Evolutionary conservation across 2,888 invertebrate species (phyloP), one percentile per base, ranked within the genome.

Genomic region (Mamestra brassicae): DNA sequence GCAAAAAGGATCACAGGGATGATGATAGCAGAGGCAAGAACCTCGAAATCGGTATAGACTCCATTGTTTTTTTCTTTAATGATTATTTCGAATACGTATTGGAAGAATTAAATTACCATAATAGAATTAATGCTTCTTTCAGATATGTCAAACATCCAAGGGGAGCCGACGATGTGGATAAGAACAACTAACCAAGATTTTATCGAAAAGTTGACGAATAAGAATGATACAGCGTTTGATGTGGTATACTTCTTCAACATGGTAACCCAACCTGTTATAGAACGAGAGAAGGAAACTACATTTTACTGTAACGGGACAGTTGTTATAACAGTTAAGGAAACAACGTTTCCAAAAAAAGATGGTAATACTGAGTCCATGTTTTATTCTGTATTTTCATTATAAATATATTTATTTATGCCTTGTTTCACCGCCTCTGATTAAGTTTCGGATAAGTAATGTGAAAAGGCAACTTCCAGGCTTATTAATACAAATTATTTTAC

Each of bases 221-320:
- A 71, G 2, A 58, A 76, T 60, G 69, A 80, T 3, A 78, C 74
- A 7, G 55, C 71, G 1, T 74, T 81, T 10, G 89, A 89, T 76
- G 42, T 89, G 0, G 68, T 93, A 15, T 91, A 91, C 55, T 80
- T 93, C 54, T 89, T 91, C 63, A 81, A 92, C 74, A 78, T 93
- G 10, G 78, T 88, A 10, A 75, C 84, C n/a, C 78, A 80, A 60
- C 89, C 91, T 17, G 83, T 85, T 26, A 74, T 92, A 4, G 90
- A 92, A 52, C 92, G 84, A 74, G 88, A 91, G 4, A 90, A 84
- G 6, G 89, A 83, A 63, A 92, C 88, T 0, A 92, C 88, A 6
- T 83, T 92, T 45, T 89, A 88, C 65, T 86, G 92, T 1, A 94
- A 95, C 64, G 95, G 94, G 1, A 94, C 94, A 11, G 84, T 89